Base-by-base conservation (phyloP, 2,797 vertebrate genomes). In the Tapera naevia region DNA sequence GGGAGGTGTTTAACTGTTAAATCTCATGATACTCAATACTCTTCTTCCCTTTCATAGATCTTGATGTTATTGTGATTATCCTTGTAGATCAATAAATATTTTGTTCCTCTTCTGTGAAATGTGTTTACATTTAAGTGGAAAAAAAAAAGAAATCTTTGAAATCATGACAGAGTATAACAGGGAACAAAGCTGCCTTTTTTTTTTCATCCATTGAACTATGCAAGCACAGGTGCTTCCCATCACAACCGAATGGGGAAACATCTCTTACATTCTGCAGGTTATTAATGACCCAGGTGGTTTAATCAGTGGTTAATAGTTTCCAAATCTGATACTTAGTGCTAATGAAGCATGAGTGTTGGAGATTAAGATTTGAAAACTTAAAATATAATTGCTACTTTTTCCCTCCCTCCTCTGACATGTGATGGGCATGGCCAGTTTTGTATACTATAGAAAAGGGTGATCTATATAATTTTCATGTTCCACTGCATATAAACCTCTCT, bases 321-420 rank as follows among this genome's bases (percentile, higher is more conserved):
- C 30, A 39, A 62, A 23, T 37, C 33, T 61, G 41, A 61, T 30
- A 35, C 10, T 41, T 53, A 35, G 22, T 30, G 24, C 11, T 88
- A 69, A 65, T 46, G 6, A 41, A 24, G 16, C 11, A 8, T 56
- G 85, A 78, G n/a, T n/a, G 4, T 8, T 64, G 35, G 3, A 12
- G 5, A 10, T 46, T 17, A 62, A 73, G 41, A 74, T 66, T 39
- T 60, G 46, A 74, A 73, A 79, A 35, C 8, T 30, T 57, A 16
- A 81, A 64, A 50, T 28, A 45, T 12, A 66, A 7, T 51, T 74
- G n/a, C 3, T 25, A 46, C 8, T 23, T 62, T 45, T 2, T 2
- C 9, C 9, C 14, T 4, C 8, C 11, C 3, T 70, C 8, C n/a
- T 78, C 23, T 2, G 4, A 2, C 0, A 1, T 37, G 11, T 16